Conservation (phyloP, 2,888 invertebrate species). For the Diachrysia chrysitis region DNA sequence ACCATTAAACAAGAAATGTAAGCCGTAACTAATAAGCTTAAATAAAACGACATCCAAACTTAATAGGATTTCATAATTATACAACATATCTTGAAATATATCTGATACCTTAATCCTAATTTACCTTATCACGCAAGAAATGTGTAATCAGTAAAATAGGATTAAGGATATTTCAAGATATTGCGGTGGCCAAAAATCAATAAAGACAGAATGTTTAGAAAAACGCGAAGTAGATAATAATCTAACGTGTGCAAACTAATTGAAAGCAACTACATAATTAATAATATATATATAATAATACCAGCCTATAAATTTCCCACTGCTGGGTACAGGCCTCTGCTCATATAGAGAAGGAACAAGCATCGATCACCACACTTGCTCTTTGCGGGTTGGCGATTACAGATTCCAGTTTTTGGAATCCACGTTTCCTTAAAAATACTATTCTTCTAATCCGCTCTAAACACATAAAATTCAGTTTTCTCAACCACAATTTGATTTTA, state of each 20-base stretch:
- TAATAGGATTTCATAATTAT: background rate
- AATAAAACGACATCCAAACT: background rate
- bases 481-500: conserved; percentile 72
- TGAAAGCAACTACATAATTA: no score
- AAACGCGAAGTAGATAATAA: no score
- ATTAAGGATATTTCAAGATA: background rate
- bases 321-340: no score
- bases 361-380: no score
- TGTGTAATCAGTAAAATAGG: background rate
- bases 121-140: background rate
- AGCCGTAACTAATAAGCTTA: background rate
- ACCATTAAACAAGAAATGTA: background rate
- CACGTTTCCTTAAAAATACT: no score
- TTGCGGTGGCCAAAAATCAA: background rate
- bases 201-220: no score
- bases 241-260: no score
- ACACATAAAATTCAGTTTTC: conserved; percentile 51
- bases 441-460: background rate
- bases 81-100: background rate
- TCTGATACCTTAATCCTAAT: background rate
- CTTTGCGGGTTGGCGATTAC: no score
- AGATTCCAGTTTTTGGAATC: no score
- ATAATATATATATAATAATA: no score
- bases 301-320: no score
- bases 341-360: no score